Conservation (phyloP, 2,113 vertebrate genomes). For the Ophiodon elongatus region DNA sequence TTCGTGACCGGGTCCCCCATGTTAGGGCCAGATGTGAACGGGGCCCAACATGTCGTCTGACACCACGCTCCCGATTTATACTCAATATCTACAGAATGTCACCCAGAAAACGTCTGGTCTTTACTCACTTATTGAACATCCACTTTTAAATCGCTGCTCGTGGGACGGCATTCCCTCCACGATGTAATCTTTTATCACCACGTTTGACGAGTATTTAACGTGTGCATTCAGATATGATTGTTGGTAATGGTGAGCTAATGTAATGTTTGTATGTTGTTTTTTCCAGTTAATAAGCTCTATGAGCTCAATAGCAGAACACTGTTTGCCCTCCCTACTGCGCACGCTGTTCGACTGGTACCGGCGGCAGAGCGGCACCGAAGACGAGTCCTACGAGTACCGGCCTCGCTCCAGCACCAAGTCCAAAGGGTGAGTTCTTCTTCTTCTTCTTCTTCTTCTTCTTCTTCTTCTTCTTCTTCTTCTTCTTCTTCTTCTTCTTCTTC, state of each 20-base stretch:
- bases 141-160: too few relatives aligned
- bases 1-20: too few relatives aligned
- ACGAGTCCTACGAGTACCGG: slow-evolving; percentile 96
- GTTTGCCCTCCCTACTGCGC: slow-evolving; percentile 98
- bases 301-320: slow-evolving; percentile 99
- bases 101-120: too few relatives aligned
- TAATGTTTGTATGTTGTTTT: slow-evolving; percentile 14
- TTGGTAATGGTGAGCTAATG: neutral
- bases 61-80: too few relatives aligned
- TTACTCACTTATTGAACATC: too few relatives aligned
- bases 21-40: too few relatives aligned
- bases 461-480: neutral
- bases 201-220: neutral
- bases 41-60: too few relatives aligned
- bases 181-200: too few relatives aligned
- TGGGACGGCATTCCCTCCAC: too few relatives aligned
- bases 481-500: neutral
- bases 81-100: too few relatives aligned
- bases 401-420: slow-evolving; percentile 97
- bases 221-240: neutral
- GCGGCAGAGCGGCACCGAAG: slow-evolving; percentile 96
- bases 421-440: slow-evolving; percentile 88
- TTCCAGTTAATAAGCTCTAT: slow-evolving; percentile 99
- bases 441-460: neutral
- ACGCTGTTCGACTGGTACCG: slow-evolving; percentile 99